Conservation (phyloP, 1,140 invertebrate species). For the Pseudomyrmex flavicornis region DNA sequence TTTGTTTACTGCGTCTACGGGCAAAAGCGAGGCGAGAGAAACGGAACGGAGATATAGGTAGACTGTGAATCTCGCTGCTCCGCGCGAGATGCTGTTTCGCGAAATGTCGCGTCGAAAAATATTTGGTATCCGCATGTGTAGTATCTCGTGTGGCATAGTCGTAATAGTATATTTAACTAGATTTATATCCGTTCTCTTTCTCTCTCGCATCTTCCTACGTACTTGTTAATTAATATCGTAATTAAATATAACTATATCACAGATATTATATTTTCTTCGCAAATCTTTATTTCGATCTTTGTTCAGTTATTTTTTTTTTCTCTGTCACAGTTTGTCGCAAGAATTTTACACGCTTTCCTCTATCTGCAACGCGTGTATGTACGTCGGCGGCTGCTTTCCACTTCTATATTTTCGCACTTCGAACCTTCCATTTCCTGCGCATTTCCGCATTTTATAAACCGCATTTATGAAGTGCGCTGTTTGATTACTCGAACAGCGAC, state of each 20-base stretch:
- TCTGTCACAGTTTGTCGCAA: background rate
- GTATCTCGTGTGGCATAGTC: too few species aligned
- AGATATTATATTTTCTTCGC: background rate
- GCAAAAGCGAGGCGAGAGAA: constrained; percentile 27
- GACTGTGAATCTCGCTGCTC: constrained; percentile 1
- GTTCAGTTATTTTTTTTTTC: background rate
- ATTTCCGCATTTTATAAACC: constrained; percentile 18
- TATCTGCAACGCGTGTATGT: background rate
- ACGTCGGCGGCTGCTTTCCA: background rate
- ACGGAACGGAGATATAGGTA: constrained; percentile 15
- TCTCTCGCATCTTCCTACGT: too few species aligned
- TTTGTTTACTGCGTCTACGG: constrained; percentile 75
- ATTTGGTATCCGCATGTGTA: background rate
- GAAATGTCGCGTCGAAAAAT: constrained; percentile 15
- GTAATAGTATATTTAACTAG: too few species aligned
- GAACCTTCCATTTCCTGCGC: constrained; percentile 7
- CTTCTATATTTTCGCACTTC: constrained; percentile 27
- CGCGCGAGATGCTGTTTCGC: constrained; percentile 19
- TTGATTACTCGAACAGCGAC: background rate
- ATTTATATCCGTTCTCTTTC: too few species aligned
- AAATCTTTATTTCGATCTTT: background rate
- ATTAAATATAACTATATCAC: too few species aligned
- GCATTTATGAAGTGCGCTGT: constrained; percentile 12
- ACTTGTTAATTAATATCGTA: too few species aligned
- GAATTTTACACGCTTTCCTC: constrained; percentile 6